Evolutionary conservation across 2,888 invertebrate species (phyloP), one percentile per base, ranked within the genome.

Genomic region (Strigamia crassipes): DNA sequence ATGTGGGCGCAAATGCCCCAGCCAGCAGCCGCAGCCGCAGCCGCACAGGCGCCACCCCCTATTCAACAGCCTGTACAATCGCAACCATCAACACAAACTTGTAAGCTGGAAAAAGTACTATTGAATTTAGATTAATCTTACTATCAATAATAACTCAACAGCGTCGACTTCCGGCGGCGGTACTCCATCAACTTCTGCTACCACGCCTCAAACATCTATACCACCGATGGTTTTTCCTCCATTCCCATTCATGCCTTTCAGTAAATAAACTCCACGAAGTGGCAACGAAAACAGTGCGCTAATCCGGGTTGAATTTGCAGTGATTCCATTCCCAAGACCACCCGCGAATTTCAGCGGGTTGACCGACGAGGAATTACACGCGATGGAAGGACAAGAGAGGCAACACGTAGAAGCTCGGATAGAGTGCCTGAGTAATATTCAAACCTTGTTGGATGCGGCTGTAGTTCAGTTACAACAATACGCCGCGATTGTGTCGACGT

Each of bases 381-480:
- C 92, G 18, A 92, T 99, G 93, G 99, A 99, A 88, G 97, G 97
- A 41, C 92, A 91, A 84, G 93, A 96, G 86, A 91, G 98, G 83
- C 91, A 92, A 84, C 94, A 96, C 85, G 92, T 99, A 46, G 96
- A 98, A 88, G 96, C 96, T 6, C 91, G 99, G 83, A 92, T 99
- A 83, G 93, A 94, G 89, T 90, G 93, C 86, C 89, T 96, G 80
- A 91, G 93, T 83, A 95, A 96, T 89, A 94, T 96, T 84, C 93
- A 96, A 89, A 90, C 95, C 1, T 92, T 99, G 88, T 88, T 99
- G 85, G 98, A 99, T 88, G 96, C 97, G 66, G 96, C 97, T 3
- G 94, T 94, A 83, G 90, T 95, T 79, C 93, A 99, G 89, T 96
- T 99, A 94, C 94, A 95, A 86, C 97, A 98, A 87, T 99, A 98